phyloP scores from a whole-genome alignment of 2,113 vertebrate genomes.

The Beaufortia kweichowensis region DNA sequence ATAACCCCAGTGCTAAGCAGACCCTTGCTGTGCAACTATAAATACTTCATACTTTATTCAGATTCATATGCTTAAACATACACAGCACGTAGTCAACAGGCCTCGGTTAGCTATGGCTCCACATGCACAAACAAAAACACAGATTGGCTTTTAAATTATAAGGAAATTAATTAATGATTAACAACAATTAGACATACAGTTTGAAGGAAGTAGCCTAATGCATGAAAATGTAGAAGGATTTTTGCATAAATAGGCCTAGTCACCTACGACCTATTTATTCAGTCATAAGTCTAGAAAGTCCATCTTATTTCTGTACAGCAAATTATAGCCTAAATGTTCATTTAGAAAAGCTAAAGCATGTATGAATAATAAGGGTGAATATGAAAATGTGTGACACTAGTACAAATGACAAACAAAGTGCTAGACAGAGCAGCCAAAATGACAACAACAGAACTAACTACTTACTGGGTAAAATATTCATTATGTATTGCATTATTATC shows the following conservation, averaged over 20 bases:
- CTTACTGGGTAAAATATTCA: no score
- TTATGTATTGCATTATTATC: no score
- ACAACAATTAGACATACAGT: neutral
- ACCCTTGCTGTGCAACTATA: conserved; percentile 35
- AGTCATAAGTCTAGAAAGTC: neutral
- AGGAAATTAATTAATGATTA: neutral
- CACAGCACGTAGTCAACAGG: conserved; percentile 44
- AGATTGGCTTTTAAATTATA: neutral
- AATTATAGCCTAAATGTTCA: no score
- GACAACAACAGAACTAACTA: no score
- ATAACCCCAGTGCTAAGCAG: conserved; percentile 21
- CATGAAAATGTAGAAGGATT: neutral
- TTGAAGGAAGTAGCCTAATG: neutral
- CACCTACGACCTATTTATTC: neutral
- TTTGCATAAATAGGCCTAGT: neutral
- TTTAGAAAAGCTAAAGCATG: no score
- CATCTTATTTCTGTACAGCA: no score
- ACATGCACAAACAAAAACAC: neutral
- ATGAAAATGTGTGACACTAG: no score
- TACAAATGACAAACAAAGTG: no score
- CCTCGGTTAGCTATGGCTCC: conserved; percentile 34
- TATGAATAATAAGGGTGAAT: no score
- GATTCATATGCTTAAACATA: conserved; percentile 15
- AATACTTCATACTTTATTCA: conserved; percentile 50
- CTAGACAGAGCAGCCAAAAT: no score